Conservation (phyloP, 2,797 vertebrate species). For the Myotis myotis region DNA sequence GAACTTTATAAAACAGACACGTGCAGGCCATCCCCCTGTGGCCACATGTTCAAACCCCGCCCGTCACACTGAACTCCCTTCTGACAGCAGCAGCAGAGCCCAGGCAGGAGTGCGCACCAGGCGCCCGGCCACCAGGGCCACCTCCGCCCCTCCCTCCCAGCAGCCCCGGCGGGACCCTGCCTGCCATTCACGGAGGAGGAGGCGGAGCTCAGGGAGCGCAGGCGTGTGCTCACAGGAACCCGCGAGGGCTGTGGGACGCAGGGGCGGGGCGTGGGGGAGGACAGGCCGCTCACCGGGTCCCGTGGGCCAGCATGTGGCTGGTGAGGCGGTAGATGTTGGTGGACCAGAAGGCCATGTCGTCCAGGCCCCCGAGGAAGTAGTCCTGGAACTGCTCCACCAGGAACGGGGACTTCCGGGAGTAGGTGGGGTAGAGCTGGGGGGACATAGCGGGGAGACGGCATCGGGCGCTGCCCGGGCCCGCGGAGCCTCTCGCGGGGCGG, state of each 20-base stretch:
- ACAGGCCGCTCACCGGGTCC: conserved; percentile 80
- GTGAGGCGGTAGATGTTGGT: conserved; percentile 85
- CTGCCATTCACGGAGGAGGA: no score
- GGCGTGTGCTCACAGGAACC: no score
- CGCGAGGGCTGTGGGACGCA: no score
- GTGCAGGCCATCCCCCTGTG: background rate
- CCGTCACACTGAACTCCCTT: no score
- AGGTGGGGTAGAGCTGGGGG: conserved; percentile 83
- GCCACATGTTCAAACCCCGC: background rate
- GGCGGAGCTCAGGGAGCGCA: no score
- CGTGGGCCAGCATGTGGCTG: conserved; percentile 83
- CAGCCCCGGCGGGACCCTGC: background rate
- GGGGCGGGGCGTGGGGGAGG: background rate
- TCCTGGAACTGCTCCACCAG: conserved; percentile 87
- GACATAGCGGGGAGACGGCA: no score
- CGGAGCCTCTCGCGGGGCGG: rapidly evolving
- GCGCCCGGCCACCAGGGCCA: no score
- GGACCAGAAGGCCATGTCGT: conserved; percentile 87
- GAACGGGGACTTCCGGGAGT: conserved; percentile 85
- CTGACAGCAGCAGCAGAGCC: no score
- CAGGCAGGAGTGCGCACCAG: no score
- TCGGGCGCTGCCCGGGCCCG: background rate
- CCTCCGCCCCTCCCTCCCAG: no score
- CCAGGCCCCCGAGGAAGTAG: conserved; percentile 87
- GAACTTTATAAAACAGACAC: background rate